Conservation (phyloP, 2,888 invertebrate species). For the Herminia tarsipennalis region DNA sequence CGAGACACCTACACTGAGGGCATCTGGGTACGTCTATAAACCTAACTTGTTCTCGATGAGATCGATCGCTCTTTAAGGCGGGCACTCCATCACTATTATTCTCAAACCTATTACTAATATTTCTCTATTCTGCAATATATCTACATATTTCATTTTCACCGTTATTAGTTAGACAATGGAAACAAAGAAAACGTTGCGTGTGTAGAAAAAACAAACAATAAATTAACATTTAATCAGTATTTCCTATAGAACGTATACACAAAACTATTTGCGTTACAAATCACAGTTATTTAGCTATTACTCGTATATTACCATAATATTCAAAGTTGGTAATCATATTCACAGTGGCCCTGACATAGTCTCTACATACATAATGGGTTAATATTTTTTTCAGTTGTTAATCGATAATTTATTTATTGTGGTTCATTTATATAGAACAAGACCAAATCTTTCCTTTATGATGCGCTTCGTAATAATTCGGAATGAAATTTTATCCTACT, state of each 20-base stretch:
- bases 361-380: constrained; percentile 16
- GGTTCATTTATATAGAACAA: too few relatives aligned
- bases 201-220: constrained; percentile 36
- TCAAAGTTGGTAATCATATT: constrained; percentile 24
- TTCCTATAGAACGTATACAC: constrained; percentile 18
- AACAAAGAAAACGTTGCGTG: constrained; percentile 23
- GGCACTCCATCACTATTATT: too few relatives aligned
- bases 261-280: constrained; percentile 34
- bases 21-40: too few relatives aligned
- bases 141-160: constrained; percentile 2
- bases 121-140: background rate
- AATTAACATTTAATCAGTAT: constrained; percentile 41
- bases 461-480: too few relatives aligned
- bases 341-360: background rate
- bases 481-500: too few relatives aligned
- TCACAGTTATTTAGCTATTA: constrained; percentile 27
- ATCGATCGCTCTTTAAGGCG: too few relatives aligned
- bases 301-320: constrained; percentile 21
- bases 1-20: too few relatives aligned
- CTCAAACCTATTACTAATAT: background rate
- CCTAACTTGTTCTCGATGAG: too few relatives aligned
- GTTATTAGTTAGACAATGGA: constrained; percentile 25
- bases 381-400: constrained; percentile 4
- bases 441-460: too few relatives aligned
- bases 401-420: background rate